A percentile compares a stretch with the other conserved stretches of the same genome.
Conservation (phyloP, 2,113 vertebrate species). For the Progne subis region DNA sequence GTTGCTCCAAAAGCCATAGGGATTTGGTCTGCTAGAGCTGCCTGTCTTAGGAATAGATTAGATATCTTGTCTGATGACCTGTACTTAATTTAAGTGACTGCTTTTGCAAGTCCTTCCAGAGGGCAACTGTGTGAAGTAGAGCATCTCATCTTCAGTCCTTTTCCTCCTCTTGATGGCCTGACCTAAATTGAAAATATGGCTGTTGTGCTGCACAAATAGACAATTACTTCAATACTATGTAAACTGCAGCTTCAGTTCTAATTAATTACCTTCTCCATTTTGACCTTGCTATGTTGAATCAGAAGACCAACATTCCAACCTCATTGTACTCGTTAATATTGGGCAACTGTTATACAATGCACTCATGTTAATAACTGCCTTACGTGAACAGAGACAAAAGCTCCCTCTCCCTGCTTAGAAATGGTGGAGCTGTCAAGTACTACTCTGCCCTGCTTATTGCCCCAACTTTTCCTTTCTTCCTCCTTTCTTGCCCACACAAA, state of each 20-base stretch:
- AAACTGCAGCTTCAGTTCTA: background rate
- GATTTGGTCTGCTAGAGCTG: conserved; percentile 68
- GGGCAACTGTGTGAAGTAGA: conserved; percentile 81
- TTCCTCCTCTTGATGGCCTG: conserved; percentile 75
- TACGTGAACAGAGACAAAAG: background rate
- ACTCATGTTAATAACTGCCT: background rate
- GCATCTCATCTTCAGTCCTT: conserved; percentile 69
- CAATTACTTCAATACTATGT: background rate
- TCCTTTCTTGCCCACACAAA: background rate
- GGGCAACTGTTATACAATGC: background rate
- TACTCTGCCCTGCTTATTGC: background rate
- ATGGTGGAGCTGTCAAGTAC: background rate
- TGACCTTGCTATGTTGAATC: background rate
- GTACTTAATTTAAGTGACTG: conserved; percentile 89
- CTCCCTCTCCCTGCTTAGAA: background rate
- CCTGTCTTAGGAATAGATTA: conserved; percentile 74
- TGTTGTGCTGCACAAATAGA: conserved; percentile 30
- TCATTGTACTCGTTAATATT: background rate
- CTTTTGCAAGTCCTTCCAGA: conserved; percentile 80
- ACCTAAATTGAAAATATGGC: conserved; percentile 81
- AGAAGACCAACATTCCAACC: background rate
- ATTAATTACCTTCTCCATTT: background rate
- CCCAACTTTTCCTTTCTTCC: background rate
- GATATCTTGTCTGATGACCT: conserved; percentile 80
- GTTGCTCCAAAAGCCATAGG: conserved; percentile 69